These are phyloP conservation scores for Ploceus nigricollis DNA, from an alignment of 2,113 vertebrate species.

Conservation along the genomic window DNA sequence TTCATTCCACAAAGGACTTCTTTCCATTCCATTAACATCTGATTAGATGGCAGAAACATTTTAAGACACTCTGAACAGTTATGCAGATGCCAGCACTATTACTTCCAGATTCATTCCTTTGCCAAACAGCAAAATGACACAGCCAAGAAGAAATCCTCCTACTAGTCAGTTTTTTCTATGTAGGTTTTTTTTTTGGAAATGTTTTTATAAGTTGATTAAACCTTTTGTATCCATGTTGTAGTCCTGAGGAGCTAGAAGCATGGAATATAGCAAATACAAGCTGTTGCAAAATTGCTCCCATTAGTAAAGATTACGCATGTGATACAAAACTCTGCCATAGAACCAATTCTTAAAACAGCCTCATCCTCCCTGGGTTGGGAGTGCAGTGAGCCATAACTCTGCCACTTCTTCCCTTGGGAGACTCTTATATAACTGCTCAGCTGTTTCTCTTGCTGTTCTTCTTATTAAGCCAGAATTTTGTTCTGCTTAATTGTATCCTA, in stretches of 20 bases:
- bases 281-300: background rate
- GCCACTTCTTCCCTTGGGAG: background rate
- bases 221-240: background rate
- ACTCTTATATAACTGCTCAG: background rate
- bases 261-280: background rate
- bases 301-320: background rate
- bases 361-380: background rate
- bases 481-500: background rate
- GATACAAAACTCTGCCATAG: background rate
- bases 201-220: background rate
- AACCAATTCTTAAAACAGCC: background rate
- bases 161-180: background rate
- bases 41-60: background rate
- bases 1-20: background rate
- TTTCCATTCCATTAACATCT: background rate
- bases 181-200: background rate
- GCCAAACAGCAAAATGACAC: background rate
- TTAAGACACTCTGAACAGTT: background rate
- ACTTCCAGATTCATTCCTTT: background rate
- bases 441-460: slow-evolving; percentile 33
- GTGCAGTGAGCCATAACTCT: background rate
- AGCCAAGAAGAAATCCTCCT: background rate
- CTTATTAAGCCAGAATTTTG: background rate
- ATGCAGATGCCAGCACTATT: background rate
- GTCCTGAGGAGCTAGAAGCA: background rate